Base-by-base conservation (phyloP, 1,140 invertebrate species). In the Anagrus nilaparvatae region DNA sequence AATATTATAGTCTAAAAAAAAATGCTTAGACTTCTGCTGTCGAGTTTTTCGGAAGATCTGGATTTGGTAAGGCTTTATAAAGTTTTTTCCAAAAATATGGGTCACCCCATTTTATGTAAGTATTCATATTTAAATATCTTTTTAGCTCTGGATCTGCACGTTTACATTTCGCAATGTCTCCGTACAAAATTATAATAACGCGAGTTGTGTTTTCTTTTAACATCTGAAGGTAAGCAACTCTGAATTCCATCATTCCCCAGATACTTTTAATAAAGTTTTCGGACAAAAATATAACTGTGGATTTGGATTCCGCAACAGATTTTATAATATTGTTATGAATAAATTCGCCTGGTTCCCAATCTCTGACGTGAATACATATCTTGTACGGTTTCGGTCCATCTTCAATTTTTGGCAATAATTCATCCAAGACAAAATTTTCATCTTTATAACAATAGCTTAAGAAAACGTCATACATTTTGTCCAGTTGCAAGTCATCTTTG, bases 241-340 rank as follows among this genome's bases (percentile, higher is more conserved):
- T 74, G 58, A 93, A 90, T 62, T 93, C 88, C 61, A 87, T 75
- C 52, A 75, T 76, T n/a, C 84, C 84, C 89, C 89, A 95, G 9
- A 80, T 73, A 32, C 87, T 91, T 30, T 81, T 69, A 1, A 94
- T 55, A 54, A 91, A 94, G 48, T 82, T 79, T 12, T 76, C 74
- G 0, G 89, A 90, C 0, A 95, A 55, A 0, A 94, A 71, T 1
- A 94, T 76, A 40, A 94, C 73, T 0, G 90, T 94, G 21, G 87
- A 68, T 45, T 78, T 67, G 0, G 88, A 92, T 4, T 78, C 73
- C 18, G 81, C 72, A 1, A 94, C 84, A n/a, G n/a, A n/a, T n/a
- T n/a, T n/a, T n/a, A n/a, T n/a, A n/a, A n/a, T n/a, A n/a, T n/a
- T n/a, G n/a, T n/a, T n/a, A n/a, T n/a, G n/a, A n/a, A n/a, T 90